phyloP scores from a whole-genome alignment of 1,140 invertebrate species.

The Cydia pomonella region DNA sequence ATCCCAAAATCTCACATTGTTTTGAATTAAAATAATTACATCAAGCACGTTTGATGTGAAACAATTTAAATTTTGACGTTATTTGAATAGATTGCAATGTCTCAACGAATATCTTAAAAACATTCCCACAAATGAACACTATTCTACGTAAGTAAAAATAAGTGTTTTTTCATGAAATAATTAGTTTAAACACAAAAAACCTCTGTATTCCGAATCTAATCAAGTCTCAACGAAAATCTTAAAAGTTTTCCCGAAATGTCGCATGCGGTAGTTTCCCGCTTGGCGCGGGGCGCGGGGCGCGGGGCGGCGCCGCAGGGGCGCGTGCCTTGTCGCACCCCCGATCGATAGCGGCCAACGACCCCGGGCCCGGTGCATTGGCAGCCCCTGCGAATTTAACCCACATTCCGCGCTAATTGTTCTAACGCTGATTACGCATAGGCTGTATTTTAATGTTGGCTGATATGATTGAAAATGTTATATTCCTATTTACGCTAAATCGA shows the following conservation, averaged over 20 bases:
- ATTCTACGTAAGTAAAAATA: no score
- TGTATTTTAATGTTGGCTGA: not conserved
- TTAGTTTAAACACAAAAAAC: no score
- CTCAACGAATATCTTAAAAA: slow-evolving; percentile 7
- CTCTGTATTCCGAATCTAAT: no score
- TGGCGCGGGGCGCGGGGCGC: slow-evolving; percentile 33
- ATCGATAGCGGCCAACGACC: slow-evolving; percentile 77
- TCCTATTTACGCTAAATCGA: no score
- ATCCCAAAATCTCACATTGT: no score
- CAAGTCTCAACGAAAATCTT: not conserved
- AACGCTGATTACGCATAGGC: slow-evolving; percentile 45
- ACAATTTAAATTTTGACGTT: no score
- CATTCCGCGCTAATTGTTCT: slow-evolving; percentile 66
- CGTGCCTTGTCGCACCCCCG: slow-evolving; percentile 57
- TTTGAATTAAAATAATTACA: no score
- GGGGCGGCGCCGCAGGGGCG: slow-evolving; percentile 63
- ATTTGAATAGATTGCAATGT: not conserved
- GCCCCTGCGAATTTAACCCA: slow-evolving; percentile 69
- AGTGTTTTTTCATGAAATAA: no score
- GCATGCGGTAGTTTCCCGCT: slow-evolving; percentile 62
- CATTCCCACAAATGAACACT: no score
- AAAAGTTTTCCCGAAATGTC: slow-evolving; percentile 57
- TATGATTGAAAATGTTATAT: not conserved
- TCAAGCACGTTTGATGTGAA: no score
- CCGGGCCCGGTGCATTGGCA: slow-evolving; percentile 67